phyloP scores from a whole-genome alignment of 1,140 invertebrate genomes.

The Lerema accius region DNA sequence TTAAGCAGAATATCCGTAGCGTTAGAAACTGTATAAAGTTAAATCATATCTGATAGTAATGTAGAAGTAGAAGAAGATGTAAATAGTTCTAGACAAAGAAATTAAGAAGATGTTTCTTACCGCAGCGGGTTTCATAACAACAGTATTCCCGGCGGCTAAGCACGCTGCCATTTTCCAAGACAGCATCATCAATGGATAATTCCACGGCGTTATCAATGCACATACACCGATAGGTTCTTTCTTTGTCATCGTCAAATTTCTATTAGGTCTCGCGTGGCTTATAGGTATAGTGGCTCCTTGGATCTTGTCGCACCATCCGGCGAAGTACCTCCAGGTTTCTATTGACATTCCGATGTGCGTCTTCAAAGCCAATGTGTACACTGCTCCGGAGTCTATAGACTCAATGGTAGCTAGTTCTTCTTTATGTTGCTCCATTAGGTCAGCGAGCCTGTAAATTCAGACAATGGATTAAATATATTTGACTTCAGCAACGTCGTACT shows the following conservation, averaged over 20 bases:
- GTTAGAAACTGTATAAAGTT: too few species aligned
- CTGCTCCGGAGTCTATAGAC: constrained; percentile 95
- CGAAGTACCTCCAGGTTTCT: constrained; percentile 96
- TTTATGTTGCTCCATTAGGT: constrained; percentile 96
- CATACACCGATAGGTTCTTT: constrained; percentile 96
- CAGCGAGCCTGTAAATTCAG: constrained; percentile 87
- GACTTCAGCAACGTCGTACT: too few species aligned
- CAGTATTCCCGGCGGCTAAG: constrained; percentile 95
- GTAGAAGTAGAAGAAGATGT: too few species aligned
- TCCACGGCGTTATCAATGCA: constrained; percentile 98
- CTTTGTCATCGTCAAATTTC: constrained; percentile 93
- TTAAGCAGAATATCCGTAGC: too few species aligned
- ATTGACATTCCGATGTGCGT: constrained; percentile 98
- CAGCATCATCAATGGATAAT: constrained; percentile 98
- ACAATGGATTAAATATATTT: background rate
- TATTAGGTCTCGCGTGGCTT: constrained; percentile 93
- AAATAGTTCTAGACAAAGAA: constrained; percentile 1
- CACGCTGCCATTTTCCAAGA: constrained; percentile 99
- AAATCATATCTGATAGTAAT: too few species aligned
- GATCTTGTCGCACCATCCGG: constrained; percentile 97
- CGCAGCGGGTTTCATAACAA: constrained; percentile 97
- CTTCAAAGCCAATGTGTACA: constrained; percentile 97
- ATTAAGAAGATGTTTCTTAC: too few species aligned
- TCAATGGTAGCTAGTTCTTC: constrained; percentile 97
- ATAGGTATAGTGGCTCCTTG: constrained; percentile 96